These are phyloP conservation scores for Callithrix jacchus DNA, from an alignment of 2,113 vertebrate genomes.

Conservation along the genomic window DNA sequence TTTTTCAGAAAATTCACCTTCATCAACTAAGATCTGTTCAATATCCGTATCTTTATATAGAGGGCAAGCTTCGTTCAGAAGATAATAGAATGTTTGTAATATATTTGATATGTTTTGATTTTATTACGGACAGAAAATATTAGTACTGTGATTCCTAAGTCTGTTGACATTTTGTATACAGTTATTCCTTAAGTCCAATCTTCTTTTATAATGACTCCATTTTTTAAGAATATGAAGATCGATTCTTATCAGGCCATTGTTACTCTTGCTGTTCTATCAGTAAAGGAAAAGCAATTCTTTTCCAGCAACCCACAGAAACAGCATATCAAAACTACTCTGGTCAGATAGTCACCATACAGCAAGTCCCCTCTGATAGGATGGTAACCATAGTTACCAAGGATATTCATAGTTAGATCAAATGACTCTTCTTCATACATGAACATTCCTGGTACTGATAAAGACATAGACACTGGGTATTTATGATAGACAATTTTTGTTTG, in stretches of 20 bases:
- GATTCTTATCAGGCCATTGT: neutral
- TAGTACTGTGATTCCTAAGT: neutral
- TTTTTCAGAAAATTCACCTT: neutral
- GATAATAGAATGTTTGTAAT: neutral
- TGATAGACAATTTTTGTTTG: neutral
- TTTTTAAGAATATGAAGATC: conserved; percentile 35
- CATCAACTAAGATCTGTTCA: neutral
- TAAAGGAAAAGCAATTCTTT: conserved; percentile 12
- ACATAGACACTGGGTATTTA: neutral
- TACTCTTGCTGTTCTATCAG: neutral
- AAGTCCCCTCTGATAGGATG: neutral
- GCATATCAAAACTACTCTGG: neutral
- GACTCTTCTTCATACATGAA: conserved; percentile 1
- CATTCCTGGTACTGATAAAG: neutral
- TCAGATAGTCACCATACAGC: neutral
- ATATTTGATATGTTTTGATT: neutral
- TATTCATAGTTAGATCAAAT: neutral
- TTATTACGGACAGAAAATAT: neutral
- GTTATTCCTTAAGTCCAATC: conserved; percentile 24
- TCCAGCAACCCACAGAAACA: neutral
- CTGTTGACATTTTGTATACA: neutral
- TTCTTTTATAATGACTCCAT: neutral
- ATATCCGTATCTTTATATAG: neutral
- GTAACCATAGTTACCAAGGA: neutral
- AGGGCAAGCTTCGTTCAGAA: neutral